phyloP scores from a whole-genome alignment of 30 jellyfish, hydroid and myxozoan genomes.

The Aurelia sp. region DNA sequence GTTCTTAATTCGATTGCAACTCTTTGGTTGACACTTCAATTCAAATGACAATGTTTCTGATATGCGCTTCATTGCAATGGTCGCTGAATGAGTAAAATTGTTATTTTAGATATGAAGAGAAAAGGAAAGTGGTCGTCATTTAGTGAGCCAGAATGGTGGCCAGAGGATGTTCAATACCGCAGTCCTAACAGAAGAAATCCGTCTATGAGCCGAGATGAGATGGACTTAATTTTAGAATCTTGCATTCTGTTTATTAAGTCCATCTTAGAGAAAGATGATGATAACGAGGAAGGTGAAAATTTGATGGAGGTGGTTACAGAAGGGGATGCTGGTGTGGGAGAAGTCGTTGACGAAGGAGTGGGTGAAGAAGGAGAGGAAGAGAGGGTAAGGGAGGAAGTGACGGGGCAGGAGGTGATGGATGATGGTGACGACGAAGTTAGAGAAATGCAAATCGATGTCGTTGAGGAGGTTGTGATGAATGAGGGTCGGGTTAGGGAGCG shows the following conservation, averaged over 20 bases:
- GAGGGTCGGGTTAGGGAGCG: background rate
- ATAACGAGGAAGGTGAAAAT: background rate
- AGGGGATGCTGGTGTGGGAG: background rate
- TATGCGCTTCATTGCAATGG: too few relatives aligned
- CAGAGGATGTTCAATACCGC: background rate
- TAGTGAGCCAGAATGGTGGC: conserved; percentile 11
- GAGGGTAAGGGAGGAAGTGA: background rate
- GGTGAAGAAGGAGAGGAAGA: background rate
- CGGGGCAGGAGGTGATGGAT: background rate
- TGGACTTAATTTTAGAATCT: background rate
- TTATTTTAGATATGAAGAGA: background rate
- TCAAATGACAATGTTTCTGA: too few relatives aligned
- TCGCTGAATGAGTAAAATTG: background rate
- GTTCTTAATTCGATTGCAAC: too few relatives aligned
- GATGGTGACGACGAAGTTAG: background rate
- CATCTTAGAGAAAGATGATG: background rate
- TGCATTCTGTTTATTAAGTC: background rate
- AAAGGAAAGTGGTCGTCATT: background rate
- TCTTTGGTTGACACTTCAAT: too few relatives aligned
- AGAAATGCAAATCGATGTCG: background rate
- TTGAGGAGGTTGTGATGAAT: too few relatives aligned
- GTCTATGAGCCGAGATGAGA: background rate
- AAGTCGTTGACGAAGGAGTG: background rate
- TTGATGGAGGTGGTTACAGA: background rate
- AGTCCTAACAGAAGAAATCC: background rate